Conservation (phyloP, 1,140 invertebrate genomes). For the Drosophila oshimai region DNA sequence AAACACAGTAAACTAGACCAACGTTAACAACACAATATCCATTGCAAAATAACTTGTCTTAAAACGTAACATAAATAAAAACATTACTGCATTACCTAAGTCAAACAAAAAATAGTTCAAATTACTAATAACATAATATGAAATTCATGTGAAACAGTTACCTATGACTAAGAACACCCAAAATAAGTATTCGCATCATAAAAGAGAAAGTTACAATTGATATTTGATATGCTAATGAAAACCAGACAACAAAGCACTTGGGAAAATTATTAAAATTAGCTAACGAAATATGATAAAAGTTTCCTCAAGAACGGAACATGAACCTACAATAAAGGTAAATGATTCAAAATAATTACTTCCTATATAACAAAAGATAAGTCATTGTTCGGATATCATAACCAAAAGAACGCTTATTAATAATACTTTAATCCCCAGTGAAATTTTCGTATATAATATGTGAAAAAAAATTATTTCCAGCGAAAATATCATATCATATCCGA, state of each 20-base stretch:
- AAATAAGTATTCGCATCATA: neutral
- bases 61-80: no score
- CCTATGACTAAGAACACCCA: neutral
- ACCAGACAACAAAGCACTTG: neutral
- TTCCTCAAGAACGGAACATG: neutral
- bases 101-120: no score
- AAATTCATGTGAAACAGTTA: neutral
- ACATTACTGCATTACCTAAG: no score
- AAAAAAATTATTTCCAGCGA: slow-evolving; percentile 4
- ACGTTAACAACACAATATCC: no score
- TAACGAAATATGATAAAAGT: neutral
- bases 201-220: neutral
- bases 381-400: slow-evolving; percentile 12
- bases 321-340: no score
- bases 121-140: neutral
- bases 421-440: slow-evolving; percentile 9
- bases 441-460: neutral
- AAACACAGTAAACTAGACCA: no score
- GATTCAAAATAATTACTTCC: neutral
- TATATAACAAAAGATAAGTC: neutral
- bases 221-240: neutral
- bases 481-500: slow-evolving; percentile 34
- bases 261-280: neutral
- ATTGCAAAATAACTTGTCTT: no score
- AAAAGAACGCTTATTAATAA: slow-evolving; percentile 20